Evolutionary conservation across 2,797 vertebrate species (phyloP), one percentile per base, ranked within the genome.

Genomic region (Syngnathus rostellatus): DNA sequence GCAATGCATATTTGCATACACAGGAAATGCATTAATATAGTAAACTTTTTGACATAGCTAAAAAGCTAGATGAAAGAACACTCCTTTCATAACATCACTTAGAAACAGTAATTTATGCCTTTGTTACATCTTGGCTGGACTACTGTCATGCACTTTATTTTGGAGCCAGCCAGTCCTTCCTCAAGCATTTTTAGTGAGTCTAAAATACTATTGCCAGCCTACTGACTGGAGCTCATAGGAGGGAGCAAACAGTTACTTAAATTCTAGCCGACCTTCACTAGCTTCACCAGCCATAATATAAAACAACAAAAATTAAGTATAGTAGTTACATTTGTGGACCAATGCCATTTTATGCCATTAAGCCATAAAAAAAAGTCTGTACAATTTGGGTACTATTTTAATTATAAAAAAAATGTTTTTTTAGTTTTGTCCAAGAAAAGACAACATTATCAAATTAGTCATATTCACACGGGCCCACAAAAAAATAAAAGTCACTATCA

Each of bases 11-110:
- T 6, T 16, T 37, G 25, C 14, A 4, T 37, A 31, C 16, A 57
- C 14, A 73, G 64, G 64, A 74, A 85, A 74, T 77, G 65, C 78
- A 73, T 81, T 86, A 84, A 85, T 87, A 2, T 41, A 43, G 4
- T 46, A 72, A 6, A 67, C 64, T 83, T 72, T 73, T 51, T 78
- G 16, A 69, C 76, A 72, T 61, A 62, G 25, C 31, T 31, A 31
- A 4, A 31, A 4, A 31, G 3, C 31, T 31, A 31, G 31, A 31
- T 31, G 31, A 31, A 31, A 31, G 31, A 31, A 31, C 31, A 31
- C 31, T 31, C 31, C 31, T 31, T 31, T 31, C 31, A 31, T 31
- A 4, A 31, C 31, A 31, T 31, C 31, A 31, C 3, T 31, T 31
- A 31, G 31, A 31, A 31, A 31, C 31, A 31, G 31, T 31, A 31